These are phyloP conservation scores for Drosophila sp. DNA, from an alignment of 1,140 invertebrate genomes.

Conservation along the genomic window DNA sequence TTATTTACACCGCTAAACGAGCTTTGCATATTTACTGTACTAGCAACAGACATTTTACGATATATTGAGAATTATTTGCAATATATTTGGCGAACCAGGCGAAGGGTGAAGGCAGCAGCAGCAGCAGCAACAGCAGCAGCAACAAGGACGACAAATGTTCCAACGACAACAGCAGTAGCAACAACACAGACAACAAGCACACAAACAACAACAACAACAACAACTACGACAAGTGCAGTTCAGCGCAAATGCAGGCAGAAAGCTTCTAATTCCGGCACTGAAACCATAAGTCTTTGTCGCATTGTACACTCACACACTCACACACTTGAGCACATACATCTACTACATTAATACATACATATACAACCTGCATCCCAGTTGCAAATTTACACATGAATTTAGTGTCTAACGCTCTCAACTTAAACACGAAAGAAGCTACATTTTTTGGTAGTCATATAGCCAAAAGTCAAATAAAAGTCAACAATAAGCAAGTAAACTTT, in stretches of 20 bases:
- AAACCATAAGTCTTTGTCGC: slow-evolving; percentile 83
- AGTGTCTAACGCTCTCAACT: not conserved
- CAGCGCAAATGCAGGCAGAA: slow-evolving; percentile 80
- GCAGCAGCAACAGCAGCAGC: slow-evolving; percentile 63
- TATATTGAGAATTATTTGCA: slow-evolving; percentile 83
- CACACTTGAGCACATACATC: slow-evolving; percentile 17
- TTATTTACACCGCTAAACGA: slow-evolving; percentile 77
- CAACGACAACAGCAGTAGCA: slow-evolving; percentile 65
- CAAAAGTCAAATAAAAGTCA: not conserved
- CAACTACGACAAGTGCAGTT: slow-evolving; percentile 53
- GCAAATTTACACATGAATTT: slow-evolving; percentile 13
- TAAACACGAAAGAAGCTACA: not conserved
- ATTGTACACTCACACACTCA: slow-evolving; percentile 62
- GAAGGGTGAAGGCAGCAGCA: slow-evolving; percentile 49
- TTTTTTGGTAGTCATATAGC: not conserved
- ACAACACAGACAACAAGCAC: slow-evolving; percentile 55
- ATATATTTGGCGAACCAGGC: slow-evolving; percentile 68
- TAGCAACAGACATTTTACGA: slow-evolving; percentile 81
- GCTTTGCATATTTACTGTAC: slow-evolving; percentile 83
- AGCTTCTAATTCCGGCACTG: slow-evolving; percentile 82
- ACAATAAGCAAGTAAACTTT: not conserved
- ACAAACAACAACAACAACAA: slow-evolving; percentile 45
- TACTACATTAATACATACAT: slow-evolving; percentile 21
- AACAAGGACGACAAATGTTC: slow-evolving; percentile 82
- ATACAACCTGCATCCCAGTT: slow-evolving; percentile 26